phyloP scores from a whole-genome alignment of 2,113 vertebrate species.

The Merops nubicus region DNA sequence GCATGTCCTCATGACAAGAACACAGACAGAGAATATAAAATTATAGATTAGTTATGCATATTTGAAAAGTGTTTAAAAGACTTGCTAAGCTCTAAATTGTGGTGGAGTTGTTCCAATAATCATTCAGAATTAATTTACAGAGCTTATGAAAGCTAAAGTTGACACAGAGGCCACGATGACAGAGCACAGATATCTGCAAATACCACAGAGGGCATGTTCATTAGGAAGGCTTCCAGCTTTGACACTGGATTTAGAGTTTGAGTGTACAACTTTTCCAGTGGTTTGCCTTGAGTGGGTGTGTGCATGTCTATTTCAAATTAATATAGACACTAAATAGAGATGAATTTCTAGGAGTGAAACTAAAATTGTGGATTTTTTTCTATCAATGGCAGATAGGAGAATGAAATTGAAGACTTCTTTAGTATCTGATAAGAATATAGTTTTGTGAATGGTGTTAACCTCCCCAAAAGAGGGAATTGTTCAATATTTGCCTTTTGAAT shows the following conservation, averaged over 20 bases:
- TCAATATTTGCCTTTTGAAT: neutral
- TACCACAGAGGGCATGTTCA: neutral
- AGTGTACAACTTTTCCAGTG: neutral
- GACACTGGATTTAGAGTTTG: neutral
- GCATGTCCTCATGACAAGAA: neutral
- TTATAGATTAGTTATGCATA: slow-evolving; percentile 22
- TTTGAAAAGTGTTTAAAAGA: neutral
- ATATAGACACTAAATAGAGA: neutral
- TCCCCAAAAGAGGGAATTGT: neutral
- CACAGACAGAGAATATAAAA: slow-evolving; percentile 7
- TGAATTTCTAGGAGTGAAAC: neutral
- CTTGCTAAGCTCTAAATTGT: neutral
- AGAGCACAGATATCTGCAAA: neutral
- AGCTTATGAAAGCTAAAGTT: neutral
- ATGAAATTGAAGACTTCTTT: neutral
- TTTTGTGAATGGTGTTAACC: neutral
- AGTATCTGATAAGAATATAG: neutral
- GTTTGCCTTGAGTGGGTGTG: neutral
- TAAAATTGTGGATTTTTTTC: neutral
- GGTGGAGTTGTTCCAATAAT: neutral
- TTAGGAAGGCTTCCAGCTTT: neutral
- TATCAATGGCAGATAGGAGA: neutral
- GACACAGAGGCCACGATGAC: neutral
- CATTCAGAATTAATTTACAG: neutral
- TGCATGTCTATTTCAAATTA: neutral